Evolutionary conservation across 1,140 invertebrate species (phyloP).

Genomic region (Diploscapter pachys): DNA sequence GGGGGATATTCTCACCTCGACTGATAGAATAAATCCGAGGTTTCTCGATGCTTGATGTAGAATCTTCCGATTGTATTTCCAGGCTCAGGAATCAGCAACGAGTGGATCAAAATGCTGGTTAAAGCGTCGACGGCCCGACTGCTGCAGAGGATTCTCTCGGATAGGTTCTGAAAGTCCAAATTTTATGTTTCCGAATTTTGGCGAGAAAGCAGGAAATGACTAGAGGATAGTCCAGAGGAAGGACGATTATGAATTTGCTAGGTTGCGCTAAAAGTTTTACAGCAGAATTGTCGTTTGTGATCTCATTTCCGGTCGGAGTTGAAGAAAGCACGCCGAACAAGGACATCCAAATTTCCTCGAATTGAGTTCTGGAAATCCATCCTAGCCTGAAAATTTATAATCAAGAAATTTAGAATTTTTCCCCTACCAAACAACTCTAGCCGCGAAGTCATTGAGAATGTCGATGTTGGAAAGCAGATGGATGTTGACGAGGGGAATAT

Average conservation of each 20-base stretch:
- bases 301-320: conserved; percentile 34
- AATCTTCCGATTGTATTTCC: conserved; percentile 6
- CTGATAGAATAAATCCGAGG: conserved; percentile 1
- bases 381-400: conserved; percentile 10
- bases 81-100: conserved; percentile 9
- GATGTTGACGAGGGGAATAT: conserved; percentile 33
- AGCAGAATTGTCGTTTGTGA: conserved; percentile 12
- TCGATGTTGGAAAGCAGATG: conserved; percentile 35
- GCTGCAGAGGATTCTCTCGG: conserved; percentile 27
- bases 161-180: conserved; percentile 21
- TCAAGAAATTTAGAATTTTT: neutral
- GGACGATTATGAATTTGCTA: neutral
- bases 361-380: conserved; percentile 29
- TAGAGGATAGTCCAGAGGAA: neutral
- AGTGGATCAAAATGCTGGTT: conserved; percentile 21
- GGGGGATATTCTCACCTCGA: conserved; percentile 6
- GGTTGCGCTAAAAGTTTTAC: neutral
- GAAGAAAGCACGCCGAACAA: conserved; percentile 34
- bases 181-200: neutral
- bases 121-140: conserved; percentile 21
- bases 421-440: conserved; percentile 14
- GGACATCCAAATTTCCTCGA: conserved; percentile 38
- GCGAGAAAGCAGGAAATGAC: neutral
- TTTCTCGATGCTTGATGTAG: conserved; percentile 9
- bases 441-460: conserved; percentile 30